Evolutionary conservation across 2,797 vertebrate species (phyloP).

Genomic region (Pogoniulus pusillus): DNA sequence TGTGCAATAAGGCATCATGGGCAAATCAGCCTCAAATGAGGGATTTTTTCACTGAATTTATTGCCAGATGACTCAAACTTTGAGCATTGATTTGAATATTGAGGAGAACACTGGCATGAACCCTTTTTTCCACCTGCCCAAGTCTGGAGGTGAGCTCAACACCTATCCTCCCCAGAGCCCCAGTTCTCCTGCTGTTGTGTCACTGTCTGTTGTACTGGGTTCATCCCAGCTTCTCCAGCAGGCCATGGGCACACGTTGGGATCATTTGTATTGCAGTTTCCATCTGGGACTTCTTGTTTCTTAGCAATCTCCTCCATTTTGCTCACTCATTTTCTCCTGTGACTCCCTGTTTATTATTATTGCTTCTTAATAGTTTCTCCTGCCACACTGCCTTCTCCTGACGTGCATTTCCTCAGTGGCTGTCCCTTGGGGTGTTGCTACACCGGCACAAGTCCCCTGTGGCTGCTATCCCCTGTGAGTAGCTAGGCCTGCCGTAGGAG

Average conservation of each 20-base stretch:
- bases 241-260: not conserved
- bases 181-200: not conserved
- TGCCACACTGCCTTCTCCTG: not conserved
- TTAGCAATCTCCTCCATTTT: not conserved
- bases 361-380: not conserved
- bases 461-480: not conserved
- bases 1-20: not conserved
- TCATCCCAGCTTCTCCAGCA: not conserved
- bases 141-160: not conserved
- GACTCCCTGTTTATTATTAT: not conserved
- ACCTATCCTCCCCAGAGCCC: not conserved
- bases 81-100: not conserved
- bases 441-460: fast-evolving
- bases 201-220: fast-evolving
- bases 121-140: not conserved
- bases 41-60: not conserved
- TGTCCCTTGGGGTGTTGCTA: fast-evolving
- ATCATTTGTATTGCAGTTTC: too few species aligned
- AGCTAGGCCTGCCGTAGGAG: fast-evolving
- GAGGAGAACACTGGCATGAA: not conserved
- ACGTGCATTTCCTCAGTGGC: not conserved
- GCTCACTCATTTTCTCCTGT: not conserved
- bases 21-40: not conserved
- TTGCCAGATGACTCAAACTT: not conserved
- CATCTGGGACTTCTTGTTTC: not conserved